Percentiles rank a stretch among this genome's conserved stretches.
Conservation (phyloP, 2,113 vertebrate species). For the Megaceryle maxima region DNA sequence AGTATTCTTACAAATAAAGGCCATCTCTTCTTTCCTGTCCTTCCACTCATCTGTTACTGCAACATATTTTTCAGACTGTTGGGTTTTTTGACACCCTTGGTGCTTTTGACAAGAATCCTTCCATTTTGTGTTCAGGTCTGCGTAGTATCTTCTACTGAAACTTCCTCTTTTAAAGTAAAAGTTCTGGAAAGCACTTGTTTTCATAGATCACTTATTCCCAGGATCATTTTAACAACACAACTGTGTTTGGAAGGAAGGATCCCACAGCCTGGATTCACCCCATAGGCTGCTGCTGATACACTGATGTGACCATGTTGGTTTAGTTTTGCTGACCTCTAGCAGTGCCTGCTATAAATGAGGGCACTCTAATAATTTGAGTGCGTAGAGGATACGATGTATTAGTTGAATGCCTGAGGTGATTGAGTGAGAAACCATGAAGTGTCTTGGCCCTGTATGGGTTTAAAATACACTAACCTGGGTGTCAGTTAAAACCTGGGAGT, state of each 20-base stretch:
- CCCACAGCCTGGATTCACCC: not conserved
- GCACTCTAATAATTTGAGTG: not conserved
- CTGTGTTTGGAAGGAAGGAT: not conserved
- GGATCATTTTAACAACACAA: not conserved
- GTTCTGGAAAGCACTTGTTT: not conserved
- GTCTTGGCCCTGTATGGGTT: not conserved
- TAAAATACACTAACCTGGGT: not conserved
- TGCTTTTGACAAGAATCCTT: not conserved
- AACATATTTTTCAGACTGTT: not conserved
- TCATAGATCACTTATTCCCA: not conserved
- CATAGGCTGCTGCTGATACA: not conserved
- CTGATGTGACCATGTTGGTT: not conserved
- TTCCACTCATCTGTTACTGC: not conserved
- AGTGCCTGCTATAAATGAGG: not conserved
- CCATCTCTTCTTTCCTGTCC: not conserved
- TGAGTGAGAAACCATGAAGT: not conserved
- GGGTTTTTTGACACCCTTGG: not conserved
- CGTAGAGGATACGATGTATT: not conserved
- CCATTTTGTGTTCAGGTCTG: not conserved
- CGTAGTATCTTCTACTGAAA: not conserved
- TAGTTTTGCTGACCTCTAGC: not conserved
- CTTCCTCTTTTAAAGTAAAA: not conserved
- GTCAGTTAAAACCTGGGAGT: not conserved
- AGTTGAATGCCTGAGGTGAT: not conserved
- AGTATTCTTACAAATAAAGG: not conserved